Base-by-base conservation (phyloP, 2,113 vertebrate species). In the Tiliqua scincoides region DNA sequence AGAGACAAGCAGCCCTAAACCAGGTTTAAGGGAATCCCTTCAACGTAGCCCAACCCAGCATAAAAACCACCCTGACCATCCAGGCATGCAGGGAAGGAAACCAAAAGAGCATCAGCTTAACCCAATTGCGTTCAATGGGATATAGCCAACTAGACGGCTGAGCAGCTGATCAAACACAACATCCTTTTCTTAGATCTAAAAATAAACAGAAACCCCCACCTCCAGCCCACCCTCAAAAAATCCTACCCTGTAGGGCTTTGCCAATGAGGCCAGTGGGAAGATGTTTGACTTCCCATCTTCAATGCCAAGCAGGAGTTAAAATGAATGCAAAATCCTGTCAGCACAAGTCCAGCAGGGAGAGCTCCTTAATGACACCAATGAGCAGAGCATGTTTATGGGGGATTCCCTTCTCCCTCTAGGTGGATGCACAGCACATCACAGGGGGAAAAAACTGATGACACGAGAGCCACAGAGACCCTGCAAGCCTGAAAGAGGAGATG, bases 401-500 rank as follows among this genome's bases (percentile, higher is more conserved):
- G 94, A 96, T 96, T 96, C 96, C 96, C 96, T 91, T 27, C 85
- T 88, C 91, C 94, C 90, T 37, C 88, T 37, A 93, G 93, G 90
- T 92, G 94, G 91, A 86, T 94, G 92, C 93, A 93, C 79, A 75
- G 93, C 94, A 89, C 84, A 95, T 89, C 81, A 54, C 62, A 89
- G 25, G 40, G 80, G 79, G 54, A 27, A 32, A 89, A 54, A 30
- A 63, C 40, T 74, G 68, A 37, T 37, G 70, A 86, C 70, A 81
- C 8, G 12, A 68, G 48, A 74, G 70, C 23, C 85, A n/a, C n/a
- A 1, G 40, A 86, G 78, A 81, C 85, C 15, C 30, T 63, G 77
- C 68, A 74, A 65, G 70, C 5, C 43, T 54, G 25, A 71, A 54
- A n/a, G 52, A 81, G 40, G 40, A 30, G 57, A 67, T 43, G 67